Conservation (phyloP, 64 coral and sea anemone species). For the Porites lutea region DNA sequence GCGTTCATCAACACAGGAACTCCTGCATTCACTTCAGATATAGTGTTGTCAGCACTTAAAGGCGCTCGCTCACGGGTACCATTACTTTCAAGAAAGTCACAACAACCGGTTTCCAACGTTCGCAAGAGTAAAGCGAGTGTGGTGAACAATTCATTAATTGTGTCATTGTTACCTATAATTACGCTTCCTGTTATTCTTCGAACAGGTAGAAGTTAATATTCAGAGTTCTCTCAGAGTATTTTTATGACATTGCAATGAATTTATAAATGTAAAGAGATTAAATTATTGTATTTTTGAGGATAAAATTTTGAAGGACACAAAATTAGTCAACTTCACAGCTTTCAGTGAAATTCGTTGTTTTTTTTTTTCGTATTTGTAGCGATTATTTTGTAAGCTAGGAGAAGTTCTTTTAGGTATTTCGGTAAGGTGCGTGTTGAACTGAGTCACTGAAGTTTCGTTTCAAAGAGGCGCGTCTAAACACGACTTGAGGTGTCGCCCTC, state of each 20-base stretch:
- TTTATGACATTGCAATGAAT: slow-evolving; percentile 35
- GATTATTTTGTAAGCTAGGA: neutral
- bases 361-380: neutral
- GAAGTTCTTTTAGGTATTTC: no score
- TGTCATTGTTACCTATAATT: slow-evolving; percentile 17
- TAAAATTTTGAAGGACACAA: neutral
- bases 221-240: slow-evolving; percentile 19
- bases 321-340: neutral
- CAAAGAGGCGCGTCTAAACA: neutral
- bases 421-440: no score
- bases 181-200: slow-evolving; percentile 30
- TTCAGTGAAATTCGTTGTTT: neutral
- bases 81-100: slow-evolving; percentile 24
- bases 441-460: neutral
- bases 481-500: neutral
- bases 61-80: slow-evolving; percentile 69
- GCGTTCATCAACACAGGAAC: slow-evolving; percentile 90
- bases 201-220: slow-evolving; percentile 39
- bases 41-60: slow-evolving; percentile 83
- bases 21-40: slow-evolving; percentile 89
- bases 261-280: slow-evolving; percentile 30
- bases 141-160: slow-evolving; percentile 30
- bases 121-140: neutral
- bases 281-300: slow-evolving; percentile 52
- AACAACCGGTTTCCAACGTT: neutral